Evolutionary conservation across 2,888 invertebrate genomes (phyloP).

Genomic region (Xestobium rufovillosum): DNA sequence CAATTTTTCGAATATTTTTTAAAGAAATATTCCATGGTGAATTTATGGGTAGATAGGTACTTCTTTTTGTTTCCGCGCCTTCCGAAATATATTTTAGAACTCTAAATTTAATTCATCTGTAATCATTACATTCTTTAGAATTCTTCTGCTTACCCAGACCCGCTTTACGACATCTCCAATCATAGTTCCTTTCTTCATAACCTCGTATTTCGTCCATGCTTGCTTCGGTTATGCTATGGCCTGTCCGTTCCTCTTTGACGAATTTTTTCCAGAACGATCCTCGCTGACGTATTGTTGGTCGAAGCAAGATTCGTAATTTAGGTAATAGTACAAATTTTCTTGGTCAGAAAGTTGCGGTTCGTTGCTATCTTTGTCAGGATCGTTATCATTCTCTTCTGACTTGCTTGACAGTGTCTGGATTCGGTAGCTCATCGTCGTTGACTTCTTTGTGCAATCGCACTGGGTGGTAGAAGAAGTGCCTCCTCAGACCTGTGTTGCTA

Average conservation of each 20-base stretch:
- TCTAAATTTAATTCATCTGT: too few relatives aligned
- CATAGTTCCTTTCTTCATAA: slow-evolving; percentile 31
- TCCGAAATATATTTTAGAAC: too few relatives aligned
- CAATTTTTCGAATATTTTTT: too few relatives aligned
- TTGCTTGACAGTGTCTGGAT: slow-evolving; percentile 81
- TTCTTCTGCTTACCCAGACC: too few relatives aligned
- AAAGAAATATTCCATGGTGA: too few relatives aligned
- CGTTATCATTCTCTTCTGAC: slow-evolving; percentile 54
- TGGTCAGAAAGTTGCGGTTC: slow-evolving; percentile 47
- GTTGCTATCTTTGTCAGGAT: too few relatives aligned
- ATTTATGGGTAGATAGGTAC: too few relatives aligned
- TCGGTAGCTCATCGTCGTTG: slow-evolving; percentile 80
- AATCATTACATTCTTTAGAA: too few relatives aligned
- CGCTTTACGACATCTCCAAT: slow-evolving; percentile 34
- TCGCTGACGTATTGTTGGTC: slow-evolving; percentile 68
- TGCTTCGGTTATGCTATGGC: slow-evolving; percentile 65
- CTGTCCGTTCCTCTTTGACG: slow-evolving; percentile 59
- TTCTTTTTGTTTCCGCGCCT: too few relatives aligned
- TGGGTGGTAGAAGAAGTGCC: slow-evolving; percentile 80
- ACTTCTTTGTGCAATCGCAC: slow-evolving; percentile 75
- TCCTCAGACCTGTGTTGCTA: slow-evolving; percentile 52
- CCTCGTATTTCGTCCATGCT: slow-evolving; percentile 66
- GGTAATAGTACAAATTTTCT: slow-evolving; percentile 56
- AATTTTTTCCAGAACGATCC: slow-evolving; percentile 78
- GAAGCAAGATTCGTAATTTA: slow-evolving; percentile 54